A percentile compares a stretch with the other conserved stretches of the same genome.
phyloP scores from a whole-genome alignment of 2,888 invertebrate species.

The Hartigia nigra region DNA sequence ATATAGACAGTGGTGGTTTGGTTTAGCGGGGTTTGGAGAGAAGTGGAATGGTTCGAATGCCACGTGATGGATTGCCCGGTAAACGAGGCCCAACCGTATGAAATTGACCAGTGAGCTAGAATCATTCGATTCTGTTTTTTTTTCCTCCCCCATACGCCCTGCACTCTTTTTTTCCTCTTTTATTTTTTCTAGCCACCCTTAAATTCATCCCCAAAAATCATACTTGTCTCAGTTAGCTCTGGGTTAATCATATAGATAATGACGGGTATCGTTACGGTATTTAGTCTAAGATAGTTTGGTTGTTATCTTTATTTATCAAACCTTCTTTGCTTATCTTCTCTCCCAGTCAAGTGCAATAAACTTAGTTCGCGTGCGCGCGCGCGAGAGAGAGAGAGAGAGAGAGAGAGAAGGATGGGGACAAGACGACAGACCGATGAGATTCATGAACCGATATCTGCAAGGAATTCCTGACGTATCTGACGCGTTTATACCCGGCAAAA shows the following conservation, averaged over 20 bases:
- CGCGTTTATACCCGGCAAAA: not conserved
- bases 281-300: not conserved
- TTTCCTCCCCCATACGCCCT: not conserved
- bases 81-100: conserved; percentile 42
- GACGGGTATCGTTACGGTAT: no score
- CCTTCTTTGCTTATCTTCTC: not conserved
- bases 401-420: not conserved
- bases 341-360: no score
- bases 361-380: no score
- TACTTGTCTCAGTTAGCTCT: not conserved
- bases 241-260: not conserved
- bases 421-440: not conserved
- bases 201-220: not conserved
- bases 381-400: no score
- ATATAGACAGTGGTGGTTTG: not conserved
- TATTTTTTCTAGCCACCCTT: not conserved
- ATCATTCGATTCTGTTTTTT: conserved; percentile 46
- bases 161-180: conserved; percentile 11
- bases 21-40: not conserved
- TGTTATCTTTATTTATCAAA: not conserved
- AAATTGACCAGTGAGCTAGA: conserved; percentile 53
- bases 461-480: not conserved
- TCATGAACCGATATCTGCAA: not conserved
- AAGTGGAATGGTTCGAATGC: conserved; percentile 13
- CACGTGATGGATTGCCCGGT: conserved; percentile 47